phyloP scores from a whole-genome alignment of 1,140 invertebrate species.

The Eueides isabella region DNA sequence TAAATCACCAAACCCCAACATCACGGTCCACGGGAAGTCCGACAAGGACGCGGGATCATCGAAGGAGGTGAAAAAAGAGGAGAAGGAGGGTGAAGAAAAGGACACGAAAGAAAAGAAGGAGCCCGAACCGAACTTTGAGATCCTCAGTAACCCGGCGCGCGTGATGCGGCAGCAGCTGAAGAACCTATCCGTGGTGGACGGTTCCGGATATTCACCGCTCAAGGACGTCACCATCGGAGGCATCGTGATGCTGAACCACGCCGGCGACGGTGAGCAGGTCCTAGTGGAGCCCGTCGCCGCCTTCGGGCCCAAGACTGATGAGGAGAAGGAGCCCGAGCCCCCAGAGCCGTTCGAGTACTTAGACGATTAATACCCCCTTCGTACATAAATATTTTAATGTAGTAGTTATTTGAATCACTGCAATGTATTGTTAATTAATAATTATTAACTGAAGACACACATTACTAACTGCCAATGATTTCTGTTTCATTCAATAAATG shows the following conservation, averaged over 20 bases:
- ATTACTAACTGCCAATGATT: conserved; percentile 63
- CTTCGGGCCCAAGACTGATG: conserved; percentile 95
- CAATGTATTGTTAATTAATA: conserved; percentile 63
- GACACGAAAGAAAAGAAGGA: conserved; percentile 89
- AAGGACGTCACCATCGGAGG: conserved; percentile 97
- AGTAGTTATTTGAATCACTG: conserved; percentile 50
- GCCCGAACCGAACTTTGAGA: conserved; percentile 94
- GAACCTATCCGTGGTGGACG: conserved; percentile 91
- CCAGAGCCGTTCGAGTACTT: conserved; percentile 98
- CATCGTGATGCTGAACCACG: conserved; percentile 96
- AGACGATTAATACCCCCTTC: conserved; percentile 86
- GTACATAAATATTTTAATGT: conserved; percentile 37
- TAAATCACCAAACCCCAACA: conserved; percentile 84
- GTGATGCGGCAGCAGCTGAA: conserved; percentile 97
- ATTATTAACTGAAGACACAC: conserved; percentile 59
- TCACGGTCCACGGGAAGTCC: conserved; percentile 82
- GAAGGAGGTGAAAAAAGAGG: conserved; percentile 80
- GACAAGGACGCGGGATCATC: conserved; percentile 74
- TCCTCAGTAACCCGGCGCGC: conserved; percentile 96
- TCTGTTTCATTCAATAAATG: conserved; percentile 55
- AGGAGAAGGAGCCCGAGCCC: conserved; percentile 97
- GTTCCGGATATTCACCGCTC: conserved; percentile 90
- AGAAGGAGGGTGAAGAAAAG: conserved; percentile 83
- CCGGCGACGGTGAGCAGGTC: conserved; percentile 91
- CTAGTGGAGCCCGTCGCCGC: conserved; percentile 97